phyloP scores from a whole-genome alignment of 2,113 vertebrate genomes.

The Sterrhoptilus dennistouni region DNA sequence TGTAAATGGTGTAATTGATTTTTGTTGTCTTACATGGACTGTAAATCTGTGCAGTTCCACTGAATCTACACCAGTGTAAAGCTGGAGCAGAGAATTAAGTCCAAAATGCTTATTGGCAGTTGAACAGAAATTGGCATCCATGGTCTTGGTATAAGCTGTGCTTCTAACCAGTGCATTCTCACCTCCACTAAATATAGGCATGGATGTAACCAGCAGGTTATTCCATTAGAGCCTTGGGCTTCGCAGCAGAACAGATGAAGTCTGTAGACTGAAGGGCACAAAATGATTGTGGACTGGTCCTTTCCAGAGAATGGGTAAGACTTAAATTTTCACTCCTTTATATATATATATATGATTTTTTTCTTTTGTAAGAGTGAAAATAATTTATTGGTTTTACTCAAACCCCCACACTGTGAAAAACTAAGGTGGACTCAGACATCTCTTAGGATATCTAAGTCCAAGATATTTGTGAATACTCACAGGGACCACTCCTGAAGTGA shows the following conservation, averaged over 20 bases:
- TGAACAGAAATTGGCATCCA: not conserved
- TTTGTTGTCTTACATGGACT: not conserved
- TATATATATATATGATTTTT: not conserved
- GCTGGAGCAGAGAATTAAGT: not conserved
- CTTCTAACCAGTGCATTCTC: not conserved
- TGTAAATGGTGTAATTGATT: not conserved
- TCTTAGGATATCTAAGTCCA: not conserved
- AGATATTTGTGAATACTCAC: not conserved
- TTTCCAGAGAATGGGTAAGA: not conserved
- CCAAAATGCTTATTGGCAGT: not conserved
- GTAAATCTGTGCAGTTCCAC: not conserved
- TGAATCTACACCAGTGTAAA: not conserved
- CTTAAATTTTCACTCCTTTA: not conserved
- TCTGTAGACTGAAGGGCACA: not conserved
- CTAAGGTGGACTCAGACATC: not conserved
- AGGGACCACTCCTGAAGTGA: not conserved
- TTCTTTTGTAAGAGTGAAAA: not conserved
- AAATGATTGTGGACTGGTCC: rapidly evolving
- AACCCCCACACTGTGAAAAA: not conserved
- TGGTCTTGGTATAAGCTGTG: not conserved
- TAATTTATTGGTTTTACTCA: not conserved
- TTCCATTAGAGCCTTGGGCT: not conserved
- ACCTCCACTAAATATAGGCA: not conserved
- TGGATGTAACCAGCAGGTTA: not conserved
- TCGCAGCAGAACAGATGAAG: not conserved